phyloP scores from a whole-genome alignment of 2,888 invertebrate genomes.

The Apamea anceps region DNA sequence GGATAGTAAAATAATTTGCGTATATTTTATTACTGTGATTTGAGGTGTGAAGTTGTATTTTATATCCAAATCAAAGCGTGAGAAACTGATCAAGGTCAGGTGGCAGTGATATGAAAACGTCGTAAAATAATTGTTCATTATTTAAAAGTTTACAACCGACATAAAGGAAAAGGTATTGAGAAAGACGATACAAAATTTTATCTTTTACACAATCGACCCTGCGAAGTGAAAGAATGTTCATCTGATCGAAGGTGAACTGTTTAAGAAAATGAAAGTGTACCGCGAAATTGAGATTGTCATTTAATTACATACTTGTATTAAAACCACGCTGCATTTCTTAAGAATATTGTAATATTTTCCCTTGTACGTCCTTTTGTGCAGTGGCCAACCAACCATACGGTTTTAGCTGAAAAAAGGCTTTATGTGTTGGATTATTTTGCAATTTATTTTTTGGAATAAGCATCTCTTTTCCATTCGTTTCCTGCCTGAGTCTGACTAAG shows the following conservation, averaged over 20 bases:
- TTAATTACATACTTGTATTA: constrained; percentile 24
- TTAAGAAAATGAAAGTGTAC: constrained; percentile 40
- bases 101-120: not conserved
- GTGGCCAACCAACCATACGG: not conserved
- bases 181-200: constrained; percentile 5
- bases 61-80: constrained; percentile 24
- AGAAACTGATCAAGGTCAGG: constrained; percentile 30
- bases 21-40: constrained; percentile 13
- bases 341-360: constrained; percentile 27
- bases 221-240: constrained; percentile 43
- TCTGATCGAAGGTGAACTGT: constrained; percentile 53
- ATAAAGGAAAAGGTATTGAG: not conserved
- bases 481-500: not conserved
- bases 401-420: not conserved
- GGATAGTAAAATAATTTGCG: not conserved
- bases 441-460: not conserved
- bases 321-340: constrained; percentile 28
- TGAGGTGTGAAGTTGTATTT: constrained; percentile 40
- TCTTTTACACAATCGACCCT: constrained; percentile 50
- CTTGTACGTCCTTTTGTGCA: not conserved
- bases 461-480: not conserved
- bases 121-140: constrained; percentile 11
- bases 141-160: constrained; percentile 5
- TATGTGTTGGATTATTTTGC: not conserved
- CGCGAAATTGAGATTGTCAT: constrained; percentile 16